Conservation (phyloP, 2,113 vertebrate species). For the Dascyllus trimaculatus region DNA sequence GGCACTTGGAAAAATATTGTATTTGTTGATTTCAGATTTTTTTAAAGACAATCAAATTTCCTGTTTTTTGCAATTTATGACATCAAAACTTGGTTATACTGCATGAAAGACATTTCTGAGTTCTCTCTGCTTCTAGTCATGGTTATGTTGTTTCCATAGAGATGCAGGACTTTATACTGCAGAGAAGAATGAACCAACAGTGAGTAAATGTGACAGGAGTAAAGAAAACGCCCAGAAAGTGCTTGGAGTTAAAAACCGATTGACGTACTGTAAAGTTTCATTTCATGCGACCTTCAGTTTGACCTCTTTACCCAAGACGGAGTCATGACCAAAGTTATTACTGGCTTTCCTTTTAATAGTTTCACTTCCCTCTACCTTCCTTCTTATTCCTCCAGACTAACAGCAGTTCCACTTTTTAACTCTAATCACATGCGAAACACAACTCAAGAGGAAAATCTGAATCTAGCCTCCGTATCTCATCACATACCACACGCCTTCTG, state of each 20-base stretch:
- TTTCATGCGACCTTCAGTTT: background rate
- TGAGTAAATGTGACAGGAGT: too few species aligned
- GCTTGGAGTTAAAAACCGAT: background rate
- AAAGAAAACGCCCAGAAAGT: background rate
- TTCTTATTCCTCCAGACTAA: background rate
- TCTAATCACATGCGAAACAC: background rate
- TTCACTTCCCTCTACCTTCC: slow-evolving; percentile 48
- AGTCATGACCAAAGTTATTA: background rate
- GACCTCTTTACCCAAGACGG: background rate
- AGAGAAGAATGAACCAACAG: too few species aligned
- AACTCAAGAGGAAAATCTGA: background rate
- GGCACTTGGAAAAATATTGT: too few species aligned
- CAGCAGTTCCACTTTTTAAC: slow-evolving; percentile 39
- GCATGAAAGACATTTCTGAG: too few species aligned
- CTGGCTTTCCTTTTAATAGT: slow-evolving; percentile 29
- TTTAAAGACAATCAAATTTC: too few species aligned
- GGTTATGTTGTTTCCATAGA: too few species aligned
- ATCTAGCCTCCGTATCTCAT: background rate
- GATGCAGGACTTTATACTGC: too few species aligned
- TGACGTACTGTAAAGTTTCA: background rate
- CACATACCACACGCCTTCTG: background rate
- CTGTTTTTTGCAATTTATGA: too few species aligned
- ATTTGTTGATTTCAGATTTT: too few species aligned
- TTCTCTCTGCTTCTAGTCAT: too few species aligned
- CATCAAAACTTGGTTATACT: too few species aligned